Conservation (phyloP, 2,113 vertebrate genomes). For the Terrapene triunguis region DNA sequence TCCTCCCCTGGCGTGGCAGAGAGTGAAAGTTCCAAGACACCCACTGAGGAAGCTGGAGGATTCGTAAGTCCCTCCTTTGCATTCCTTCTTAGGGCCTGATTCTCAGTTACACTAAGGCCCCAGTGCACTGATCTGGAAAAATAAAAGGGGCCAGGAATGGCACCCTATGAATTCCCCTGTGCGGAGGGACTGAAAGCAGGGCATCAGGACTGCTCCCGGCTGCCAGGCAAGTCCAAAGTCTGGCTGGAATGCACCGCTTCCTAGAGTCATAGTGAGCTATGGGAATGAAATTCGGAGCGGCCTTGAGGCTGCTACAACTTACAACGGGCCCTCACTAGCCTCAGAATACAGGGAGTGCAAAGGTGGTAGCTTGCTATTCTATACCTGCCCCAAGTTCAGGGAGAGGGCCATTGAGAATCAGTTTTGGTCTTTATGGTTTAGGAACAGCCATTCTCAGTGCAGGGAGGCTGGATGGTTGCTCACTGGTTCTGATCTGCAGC, state of each 20-base stretch:
- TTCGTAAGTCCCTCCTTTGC: not conserved
- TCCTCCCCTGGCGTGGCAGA: not conserved
- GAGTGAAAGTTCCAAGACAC: not conserved
- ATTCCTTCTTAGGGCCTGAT: not conserved
- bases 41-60: not conserved
- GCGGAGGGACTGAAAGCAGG: not conserved
- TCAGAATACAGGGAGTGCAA: not conserved
- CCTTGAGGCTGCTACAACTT: not conserved
- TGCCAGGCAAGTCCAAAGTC: not conserved
- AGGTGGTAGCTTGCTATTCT: not conserved
- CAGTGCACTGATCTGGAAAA: not conserved
- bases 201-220: not conserved
- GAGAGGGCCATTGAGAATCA: not conserved
- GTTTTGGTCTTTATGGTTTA: no score
- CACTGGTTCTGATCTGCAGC: not conserved
- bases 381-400: fast-evolving
- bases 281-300: not conserved
- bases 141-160: not conserved
- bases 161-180: not conserved
- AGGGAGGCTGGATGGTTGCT: not conserved
- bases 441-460: not conserved
- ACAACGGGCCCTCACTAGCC: not conserved
- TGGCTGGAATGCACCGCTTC: not conserved
- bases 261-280: not conserved
- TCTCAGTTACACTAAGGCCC: not conserved